Evolutionary conservation across 92 coral and sea anemone genomes (phyloP).

Genomic region (Porites divaricata): DNA sequence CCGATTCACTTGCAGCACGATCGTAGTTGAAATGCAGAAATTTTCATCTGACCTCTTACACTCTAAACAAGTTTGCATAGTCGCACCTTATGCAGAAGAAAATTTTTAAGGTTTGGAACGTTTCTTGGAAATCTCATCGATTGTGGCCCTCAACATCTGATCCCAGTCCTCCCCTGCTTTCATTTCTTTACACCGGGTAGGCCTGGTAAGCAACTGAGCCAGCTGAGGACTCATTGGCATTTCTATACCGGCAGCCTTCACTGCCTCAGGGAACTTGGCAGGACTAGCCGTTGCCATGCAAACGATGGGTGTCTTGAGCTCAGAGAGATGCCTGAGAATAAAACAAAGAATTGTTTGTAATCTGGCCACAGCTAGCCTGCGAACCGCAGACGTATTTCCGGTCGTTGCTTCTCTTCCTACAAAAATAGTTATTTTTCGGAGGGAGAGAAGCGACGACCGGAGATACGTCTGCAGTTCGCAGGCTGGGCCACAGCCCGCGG

Average conservation of each 20-base stretch:
- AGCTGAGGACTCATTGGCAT: slow-evolving; percentile 65
- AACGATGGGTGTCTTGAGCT: slow-evolving; percentile 43
- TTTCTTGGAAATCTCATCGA: slow-evolving; percentile 22
- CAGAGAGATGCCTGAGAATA: slow-evolving; percentile 19
- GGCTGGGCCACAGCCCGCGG: too few relatives aligned
- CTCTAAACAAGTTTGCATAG: too few relatives aligned
- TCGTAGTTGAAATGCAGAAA: too few relatives aligned
- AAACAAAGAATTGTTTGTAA: neutral
- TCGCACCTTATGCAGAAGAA: too few relatives aligned
- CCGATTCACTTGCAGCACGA: too few relatives aligned
- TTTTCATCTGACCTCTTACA: too few relatives aligned
- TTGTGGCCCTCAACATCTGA: slow-evolving; percentile 58
- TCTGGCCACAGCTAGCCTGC: too few relatives aligned
- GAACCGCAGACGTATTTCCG: too few relatives aligned
- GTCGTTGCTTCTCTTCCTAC: too few relatives aligned
- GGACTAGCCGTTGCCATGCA: slow-evolving; percentile 91
- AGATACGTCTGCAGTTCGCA: too few relatives aligned
- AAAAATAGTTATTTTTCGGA: too few relatives aligned
- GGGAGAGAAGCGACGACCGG: too few relatives aligned
- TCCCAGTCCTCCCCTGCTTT: slow-evolving; percentile 84
- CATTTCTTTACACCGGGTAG: slow-evolving; percentile 73
- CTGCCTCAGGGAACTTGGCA: slow-evolving; percentile 85
- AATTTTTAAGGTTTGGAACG: neutral
- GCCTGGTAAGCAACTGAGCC: slow-evolving; percentile 53
- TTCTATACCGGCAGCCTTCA: slow-evolving; percentile 76